Base-by-base conservation (phyloP, 2,888 invertebrate genomes). In the Temnothorax ravouxi region DNA sequence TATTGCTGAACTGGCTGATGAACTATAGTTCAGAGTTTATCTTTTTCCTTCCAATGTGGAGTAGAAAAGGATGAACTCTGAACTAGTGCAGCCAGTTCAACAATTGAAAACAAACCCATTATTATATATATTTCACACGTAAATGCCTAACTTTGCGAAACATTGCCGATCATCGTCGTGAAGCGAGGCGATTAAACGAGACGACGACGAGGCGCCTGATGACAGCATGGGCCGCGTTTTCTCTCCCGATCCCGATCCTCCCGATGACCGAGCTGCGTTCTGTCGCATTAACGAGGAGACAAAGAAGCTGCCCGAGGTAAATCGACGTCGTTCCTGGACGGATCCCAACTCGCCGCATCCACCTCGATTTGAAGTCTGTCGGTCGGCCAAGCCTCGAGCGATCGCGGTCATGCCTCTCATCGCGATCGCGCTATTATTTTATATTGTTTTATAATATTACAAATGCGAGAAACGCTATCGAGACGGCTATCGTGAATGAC, bases 141-240 rank as follows among this genome's bases (percentile, higher is more conserved):
- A 8, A 41, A 41, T 8, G 41, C 41, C 41, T 6, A 34, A 34
- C 34, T 34, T 6, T 34, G 38, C 38, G 41, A 11, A 38, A 62
- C 59, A 6, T 25, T 67, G 29, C 15, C 13, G 34, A 38, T 69
- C 56, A 34, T 56, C 29, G 52, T 44, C 34, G 13, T 50, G 79
- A 80, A 80, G 74, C 3, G 47, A 80, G 54, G 44, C 77, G 29
- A 67, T 79, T 62, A 44, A 21, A 3, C 13, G 66, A 52, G 38
- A 54, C 41, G 56, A 79, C 34, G 79, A 79, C 29, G 71, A 71
- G 79, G 44, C 72, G 72, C 13, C 47, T 47, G 72, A 18, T 47
- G 66, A 29, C 66, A 80, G 79, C 79, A 80, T 80, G 79, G 79
- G 74, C 74, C 59, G 59, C 59, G 25, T 80, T 59, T 59, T 76